A percentile compares a stretch with the other conserved stretches of the same genome.
Evolutionary conservation across 2,888 invertebrate genomes (phyloP).

Genomic region (Lasioglossum leucozonium): DNA sequence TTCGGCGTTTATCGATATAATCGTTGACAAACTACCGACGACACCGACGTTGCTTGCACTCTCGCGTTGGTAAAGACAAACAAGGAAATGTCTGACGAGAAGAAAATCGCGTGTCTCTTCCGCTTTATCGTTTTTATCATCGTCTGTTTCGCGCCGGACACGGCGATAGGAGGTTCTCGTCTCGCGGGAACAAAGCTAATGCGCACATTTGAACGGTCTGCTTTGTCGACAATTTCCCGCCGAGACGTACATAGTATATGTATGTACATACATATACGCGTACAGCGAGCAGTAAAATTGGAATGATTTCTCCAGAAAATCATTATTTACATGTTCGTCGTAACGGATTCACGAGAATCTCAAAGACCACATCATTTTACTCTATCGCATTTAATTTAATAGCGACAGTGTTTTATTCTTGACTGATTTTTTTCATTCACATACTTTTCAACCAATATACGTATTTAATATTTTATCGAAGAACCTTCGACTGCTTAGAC

Average conservation of each 20-base stretch:
- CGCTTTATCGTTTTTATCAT: constrained; percentile 29
- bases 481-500: neutral
- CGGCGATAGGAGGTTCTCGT: neutral
- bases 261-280: neutral
- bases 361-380: too few species aligned
- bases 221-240: neutral
- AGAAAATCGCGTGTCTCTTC: constrained; percentile 50
- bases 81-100: constrained; percentile 56
- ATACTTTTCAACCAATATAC: neutral
- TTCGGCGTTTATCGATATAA: constrained; percentile 51
- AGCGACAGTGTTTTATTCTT: neutral
- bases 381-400: neutral
- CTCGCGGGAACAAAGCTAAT: neutral
- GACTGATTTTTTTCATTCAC: neutral
- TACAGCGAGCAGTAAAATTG: neutral
- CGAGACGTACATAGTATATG: neutral
- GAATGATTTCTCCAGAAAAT: neutral
- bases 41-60: constrained; percentile 55
- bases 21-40: constrained; percentile 53
- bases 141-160: neutral
- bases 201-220: neutral
- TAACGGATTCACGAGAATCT: too few species aligned
- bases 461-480: neutral
- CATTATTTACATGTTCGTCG: too few species aligned
- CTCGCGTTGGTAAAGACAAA: constrained; percentile 42